Evolutionary conservation across 2,797 vertebrate species (phyloP).

Genomic region (Sandelia bainsii): DNA sequence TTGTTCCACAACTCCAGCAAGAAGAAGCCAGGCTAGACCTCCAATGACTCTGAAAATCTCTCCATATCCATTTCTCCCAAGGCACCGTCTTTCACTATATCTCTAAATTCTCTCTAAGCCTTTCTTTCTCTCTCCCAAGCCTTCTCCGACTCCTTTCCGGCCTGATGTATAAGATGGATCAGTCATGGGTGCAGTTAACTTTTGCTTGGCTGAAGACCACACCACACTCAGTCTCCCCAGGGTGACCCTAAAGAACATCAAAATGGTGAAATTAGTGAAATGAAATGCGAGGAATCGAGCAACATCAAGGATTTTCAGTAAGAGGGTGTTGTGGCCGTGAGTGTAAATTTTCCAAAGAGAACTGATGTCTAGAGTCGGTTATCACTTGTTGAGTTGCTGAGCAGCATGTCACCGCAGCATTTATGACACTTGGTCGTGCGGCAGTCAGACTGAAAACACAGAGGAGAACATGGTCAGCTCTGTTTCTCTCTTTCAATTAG

Average conservation of each 20-base stretch:
- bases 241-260: constrained; percentile 49
- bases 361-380: constrained; percentile 33
- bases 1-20: constrained; percentile 40
- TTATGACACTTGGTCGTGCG: constrained; percentile 56
- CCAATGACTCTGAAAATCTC: constrained; percentile 37
- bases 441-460: constrained; percentile 8
- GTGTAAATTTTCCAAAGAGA: constrained; percentile 55
- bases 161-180: constrained; percentile 28
- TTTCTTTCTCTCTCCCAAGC: neutral
- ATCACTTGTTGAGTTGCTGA: constrained; percentile 43
- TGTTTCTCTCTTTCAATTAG: constrained; percentile 69
- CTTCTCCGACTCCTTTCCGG: neutral
- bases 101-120: constrained; percentile 1
- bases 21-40: constrained; percentile 15
- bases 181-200: constrained; percentile 48
- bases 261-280: constrained; percentile 39
- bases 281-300: constrained; percentile 26
- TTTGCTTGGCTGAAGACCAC: constrained; percentile 53
- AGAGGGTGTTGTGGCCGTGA: constrained; percentile 33
- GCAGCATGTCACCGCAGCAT: constrained; percentile 42
- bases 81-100: constrained; percentile 20
- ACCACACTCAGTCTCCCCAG: constrained; percentile 16
- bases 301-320: constrained; percentile 33
- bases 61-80: constrained; percentile 29
- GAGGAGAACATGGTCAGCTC: constrained; percentile 60